Conservation (phyloP, 2,113 vertebrate genomes). For the Megaptera novaeangliae region DNA sequence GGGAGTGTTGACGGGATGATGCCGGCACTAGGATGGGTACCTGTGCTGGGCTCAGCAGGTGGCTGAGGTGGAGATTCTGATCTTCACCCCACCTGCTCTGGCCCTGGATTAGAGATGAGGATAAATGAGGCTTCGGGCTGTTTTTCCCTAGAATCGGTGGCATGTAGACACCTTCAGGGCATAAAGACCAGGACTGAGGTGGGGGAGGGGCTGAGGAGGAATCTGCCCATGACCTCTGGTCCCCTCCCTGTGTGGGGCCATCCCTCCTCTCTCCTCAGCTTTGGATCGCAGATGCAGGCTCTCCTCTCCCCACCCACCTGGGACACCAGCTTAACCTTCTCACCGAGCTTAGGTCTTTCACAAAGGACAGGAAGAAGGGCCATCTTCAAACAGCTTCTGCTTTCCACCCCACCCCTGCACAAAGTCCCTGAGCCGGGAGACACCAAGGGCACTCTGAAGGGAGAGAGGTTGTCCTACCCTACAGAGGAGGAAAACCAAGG, state of each 20-base stretch:
- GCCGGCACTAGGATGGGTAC: fast-evolving
- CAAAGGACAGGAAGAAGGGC: neutral
- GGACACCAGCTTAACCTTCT: neutral
- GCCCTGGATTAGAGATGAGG: neutral
- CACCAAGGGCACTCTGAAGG: neutral
- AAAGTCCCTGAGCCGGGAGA: neutral
- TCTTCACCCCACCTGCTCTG: neutral
- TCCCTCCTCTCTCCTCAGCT: neutral
- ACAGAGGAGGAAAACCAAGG: neutral
- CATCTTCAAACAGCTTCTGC: conserved; percentile 13
- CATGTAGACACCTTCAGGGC: neutral
- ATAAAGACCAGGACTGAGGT: neutral
- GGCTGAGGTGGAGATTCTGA: neutral
- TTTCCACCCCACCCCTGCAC: neutral
- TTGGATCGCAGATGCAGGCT: neutral
- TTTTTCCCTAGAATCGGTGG: neutral
- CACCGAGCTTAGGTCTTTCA: neutral
- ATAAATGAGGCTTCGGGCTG: fast-evolving
- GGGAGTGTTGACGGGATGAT: neutral
- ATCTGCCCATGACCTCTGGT: neutral
- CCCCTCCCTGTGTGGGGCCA: neutral
- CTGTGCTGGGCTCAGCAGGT: fast-evolving
- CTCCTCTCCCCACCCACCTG: neutral
- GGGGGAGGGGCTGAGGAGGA: neutral
- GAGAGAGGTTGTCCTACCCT: neutral